Base-by-base conservation (phyloP, 2,113 vertebrate genomes). In the Zootoca vivipara region DNA sequence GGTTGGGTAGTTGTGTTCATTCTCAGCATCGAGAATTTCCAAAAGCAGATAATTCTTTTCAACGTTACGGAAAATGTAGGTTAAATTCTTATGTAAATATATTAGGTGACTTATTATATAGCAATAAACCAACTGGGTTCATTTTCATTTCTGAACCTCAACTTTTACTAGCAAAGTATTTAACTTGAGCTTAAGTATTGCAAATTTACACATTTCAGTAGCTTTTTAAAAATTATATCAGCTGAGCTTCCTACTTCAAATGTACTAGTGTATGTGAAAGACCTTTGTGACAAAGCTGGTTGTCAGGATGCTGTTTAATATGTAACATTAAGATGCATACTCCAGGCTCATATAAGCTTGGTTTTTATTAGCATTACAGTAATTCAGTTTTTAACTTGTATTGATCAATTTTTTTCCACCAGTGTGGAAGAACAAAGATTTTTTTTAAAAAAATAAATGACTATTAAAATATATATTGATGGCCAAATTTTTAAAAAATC, bases 301-400 rank as follows among this genome's bases (percentile, higher is more conserved):
- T 83, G 18, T 79, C 87, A 89, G 72, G 85, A 92, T 94, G 89
- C 87, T 93, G 82, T 0, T 94, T 91, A 91, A 88, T 62, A 87
- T 28, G 28, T 62, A 83, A 89, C 85, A 82, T 46, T 77, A 75
- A 46, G 35, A 89, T 86, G 82, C 89, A 74, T 79, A 67, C 91
- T 93, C 92, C 84, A 9, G 0, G 15, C 52, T 6, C 26, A n/a
- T 78, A 87, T 79, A n/a, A 24, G 87, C 90, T 82, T 82, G 33
- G 20, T 85, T 94, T 83, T 82, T 78, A 77, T 40, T 82, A 87
- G 8, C 67, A 87, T 64, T 22, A 67, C n/a, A 40, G 86, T 73
- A 83, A 15, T 0, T 3, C 33, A 86, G 74, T 86, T 85, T 82
- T 92, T 92, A 10, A 22, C 5, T 67, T 83, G 62, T 86, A 40